A percentile compares a stretch with the other conserved stretches of the same genome.
phyloP scores from a whole-genome alignment of 2,888 invertebrate genomes.

The Rhamnusium bicolor region DNA sequence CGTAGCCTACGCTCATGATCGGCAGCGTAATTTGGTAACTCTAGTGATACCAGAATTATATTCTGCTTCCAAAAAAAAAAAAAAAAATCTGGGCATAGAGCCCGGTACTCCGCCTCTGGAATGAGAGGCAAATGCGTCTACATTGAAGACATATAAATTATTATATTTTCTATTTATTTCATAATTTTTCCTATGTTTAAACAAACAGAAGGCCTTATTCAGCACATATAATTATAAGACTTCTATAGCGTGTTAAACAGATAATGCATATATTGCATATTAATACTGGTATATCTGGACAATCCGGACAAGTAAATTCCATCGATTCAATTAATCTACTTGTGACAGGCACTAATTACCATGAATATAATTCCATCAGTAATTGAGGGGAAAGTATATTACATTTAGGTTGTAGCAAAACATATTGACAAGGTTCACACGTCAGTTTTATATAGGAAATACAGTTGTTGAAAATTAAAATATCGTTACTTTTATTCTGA shows the following conservation, averaged over 20 bases:
- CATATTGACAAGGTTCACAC: neutral
- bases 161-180: neutral
- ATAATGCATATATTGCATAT: conserved; percentile 13
- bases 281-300: conserved; percentile 13
- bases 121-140: no score
- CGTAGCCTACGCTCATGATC: no score
- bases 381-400: conserved; percentile 5
- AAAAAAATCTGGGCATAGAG: no score
- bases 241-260: neutral
- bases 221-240: neutral
- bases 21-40: no score
- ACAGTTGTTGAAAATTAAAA: neutral
- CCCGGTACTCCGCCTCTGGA: no score
- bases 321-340: conserved; percentile 29
- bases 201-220: neutral
- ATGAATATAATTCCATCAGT: conserved; percentile 19
- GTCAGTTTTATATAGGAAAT: neutral
- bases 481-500: neutral
- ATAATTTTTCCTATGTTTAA: neutral
- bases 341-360: conserved; percentile 26
- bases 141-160: no score
- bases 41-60: no score
- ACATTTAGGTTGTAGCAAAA: conserved; percentile 8
- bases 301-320: conserved; percentile 16
- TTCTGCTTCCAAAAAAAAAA: no score